Conservation (phyloP, 2,113 vertebrate genomes). For the Prietella phreatophila region DNA sequence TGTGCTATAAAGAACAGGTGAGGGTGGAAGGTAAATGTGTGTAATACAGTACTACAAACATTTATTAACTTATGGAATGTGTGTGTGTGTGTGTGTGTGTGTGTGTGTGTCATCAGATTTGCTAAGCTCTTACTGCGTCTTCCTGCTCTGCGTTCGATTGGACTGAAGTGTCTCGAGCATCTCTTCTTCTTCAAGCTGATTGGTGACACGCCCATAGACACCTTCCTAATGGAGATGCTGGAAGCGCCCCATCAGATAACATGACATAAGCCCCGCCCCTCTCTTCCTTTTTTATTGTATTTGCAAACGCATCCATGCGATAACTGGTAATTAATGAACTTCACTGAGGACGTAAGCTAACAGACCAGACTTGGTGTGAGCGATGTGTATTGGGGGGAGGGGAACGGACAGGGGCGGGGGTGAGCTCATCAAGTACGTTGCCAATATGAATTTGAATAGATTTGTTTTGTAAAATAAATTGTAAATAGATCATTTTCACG, state of each 20-base stretch:
- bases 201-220: slow-evolving; percentile 95
- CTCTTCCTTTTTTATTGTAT: slow-evolving; percentile 21
- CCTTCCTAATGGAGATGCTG: slow-evolving; percentile 98
- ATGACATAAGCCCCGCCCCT: slow-evolving; percentile 70
- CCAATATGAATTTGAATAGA: slow-evolving; percentile 63
- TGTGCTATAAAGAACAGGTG: too few relatives aligned
- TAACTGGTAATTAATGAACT: slow-evolving; percentile 63
- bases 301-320: slow-evolving; percentile 70
- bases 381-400: slow-evolving; percentile 40
- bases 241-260: slow-evolving; percentile 92
- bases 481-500: slow-evolving; percentile 74
- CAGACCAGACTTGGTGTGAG: slow-evolving; percentile 53
- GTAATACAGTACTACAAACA: too few relatives aligned
- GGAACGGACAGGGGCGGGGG: slow-evolving; percentile 19
- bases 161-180: slow-evolving; percentile 94
- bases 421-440: slow-evolving; percentile 40
- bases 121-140: slow-evolving; percentile 91
- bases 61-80: too few relatives aligned
- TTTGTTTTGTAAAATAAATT: slow-evolving; percentile 61
- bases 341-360: slow-evolving; percentile 65
- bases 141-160: slow-evolving; percentile 89
- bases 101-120: slow-evolving; percentile 72
- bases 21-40: too few relatives aligned
- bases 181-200: slow-evolving; percentile 98
- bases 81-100: slow-evolving; percentile 29